Evolutionary conservation across 2,888 invertebrate species (phyloP).

Genomic region (Hirtodrosophila confusa): DNA sequence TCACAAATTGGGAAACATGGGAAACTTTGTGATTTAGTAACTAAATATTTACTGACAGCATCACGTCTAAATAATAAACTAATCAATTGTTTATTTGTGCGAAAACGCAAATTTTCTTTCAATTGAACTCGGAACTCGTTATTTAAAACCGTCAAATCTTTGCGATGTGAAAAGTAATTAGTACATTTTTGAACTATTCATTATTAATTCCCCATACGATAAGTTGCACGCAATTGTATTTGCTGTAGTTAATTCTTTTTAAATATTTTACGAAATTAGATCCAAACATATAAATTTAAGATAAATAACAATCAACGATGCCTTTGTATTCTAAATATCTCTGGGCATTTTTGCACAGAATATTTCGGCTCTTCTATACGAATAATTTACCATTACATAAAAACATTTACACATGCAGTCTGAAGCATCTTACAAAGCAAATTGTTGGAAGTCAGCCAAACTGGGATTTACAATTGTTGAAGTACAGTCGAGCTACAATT

Average conservation of each 20-base stretch:
- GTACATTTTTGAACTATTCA: not conserved
- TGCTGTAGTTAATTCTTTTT: constrained; percentile 13
- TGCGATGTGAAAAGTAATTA: no score
- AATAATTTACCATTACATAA: constrained; percentile 23
- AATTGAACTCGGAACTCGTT: no score
- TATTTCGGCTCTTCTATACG: constrained; percentile 8
- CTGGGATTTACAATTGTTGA: constrained; percentile 43
- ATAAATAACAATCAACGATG: constrained; percentile 28
- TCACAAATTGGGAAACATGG: no score
- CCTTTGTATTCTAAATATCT: constrained; percentile 22
- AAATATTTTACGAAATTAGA: constrained; percentile 10
- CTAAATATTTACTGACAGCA: no score
- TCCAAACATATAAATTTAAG: constrained; percentile 2
- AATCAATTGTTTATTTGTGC: no score
- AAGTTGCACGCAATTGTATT: constrained; percentile 12
- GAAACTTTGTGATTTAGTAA: no score
- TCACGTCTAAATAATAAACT: no score
- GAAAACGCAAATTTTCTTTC: no score
- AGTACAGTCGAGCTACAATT: constrained; percentile 27
- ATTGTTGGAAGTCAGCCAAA: constrained; percentile 50
- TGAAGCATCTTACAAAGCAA: constrained; percentile 31
- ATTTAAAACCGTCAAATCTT: no score
- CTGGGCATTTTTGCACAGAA: constrained; percentile 6
- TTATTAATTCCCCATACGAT: constrained; percentile 31
- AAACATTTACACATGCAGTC: constrained; percentile 3